Base-by-base conservation (phyloP, 2,113 vertebrate genomes). In the Manacus vitellinus region DNA sequence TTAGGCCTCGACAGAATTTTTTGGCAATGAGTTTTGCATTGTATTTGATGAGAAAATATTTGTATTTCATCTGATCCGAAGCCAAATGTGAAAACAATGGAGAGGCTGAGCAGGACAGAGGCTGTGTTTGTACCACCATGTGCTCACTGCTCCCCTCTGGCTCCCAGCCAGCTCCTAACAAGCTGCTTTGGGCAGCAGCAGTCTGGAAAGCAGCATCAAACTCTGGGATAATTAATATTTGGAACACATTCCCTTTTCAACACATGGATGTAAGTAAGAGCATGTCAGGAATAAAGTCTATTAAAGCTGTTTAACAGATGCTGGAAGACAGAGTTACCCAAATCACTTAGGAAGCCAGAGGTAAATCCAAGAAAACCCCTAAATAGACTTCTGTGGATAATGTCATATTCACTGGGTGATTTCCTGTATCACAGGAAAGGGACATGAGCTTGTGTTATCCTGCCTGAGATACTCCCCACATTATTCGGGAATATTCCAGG, bases 281-380 rank as follows among this genome's bases (percentile, higher is more conserved):
- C 66, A 55, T 0, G 0, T 33, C 3, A 12, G 25, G 59, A 83
- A 22, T 24, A 62, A 35, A 75, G 35, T 16, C 28, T 24, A 12
- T 2, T 6, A 0, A 41, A 62, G 25, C 19, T 0, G 0, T 30
- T 84, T 43, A 65, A 82, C 1, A 3, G 20, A 3, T 1, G 33
- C 35, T 59, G 77, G 46, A 33, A 55, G 83, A 35, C 20, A n/a
- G 73, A 37, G 28, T 9, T 67, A 51, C 73, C n/a, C 80, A 67
- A 11, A 62, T 27, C 21, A 30, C 56, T 31, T 14, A 4, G 51
- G n/a, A n/a, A 70, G 44, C 44, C 49, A 0, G 20, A 2, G 37
- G 49, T 9, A 86, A 56, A 67, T 46, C 8, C 63, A 67, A 63
- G 35, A 46, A 85, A 88, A 28, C 1, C 14, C 39, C 74, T 13